A percentile compares a stretch with the other conserved stretches of the same genome.
Evolutionary conservation across 2,888 invertebrate species (phyloP).

Genomic region (Lymantria monacha): DNA sequence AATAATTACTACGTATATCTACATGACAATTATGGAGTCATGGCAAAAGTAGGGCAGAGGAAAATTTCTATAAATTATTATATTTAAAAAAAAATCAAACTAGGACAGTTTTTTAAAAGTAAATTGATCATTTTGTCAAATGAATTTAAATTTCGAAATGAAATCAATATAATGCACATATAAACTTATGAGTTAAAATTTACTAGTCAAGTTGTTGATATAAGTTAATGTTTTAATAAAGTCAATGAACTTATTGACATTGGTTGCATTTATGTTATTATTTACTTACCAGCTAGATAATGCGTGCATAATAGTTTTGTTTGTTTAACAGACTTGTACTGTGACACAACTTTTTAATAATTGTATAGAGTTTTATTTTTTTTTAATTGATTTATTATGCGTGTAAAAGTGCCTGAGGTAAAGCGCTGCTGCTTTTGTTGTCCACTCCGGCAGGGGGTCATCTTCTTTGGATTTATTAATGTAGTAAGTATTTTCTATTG

Average conservation of each 20-base stretch:
- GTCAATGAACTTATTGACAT: slow-evolving; percentile 37
- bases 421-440: slow-evolving; percentile 68
- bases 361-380: slow-evolving; percentile 11
- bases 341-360: slow-evolving; percentile 5
- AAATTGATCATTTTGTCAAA: neutral
- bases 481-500: slow-evolving; percentile 52
- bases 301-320: slow-evolving; percentile 26
- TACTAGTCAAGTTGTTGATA: neutral
- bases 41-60: no score
- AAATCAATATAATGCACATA: neutral
- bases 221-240: neutral
- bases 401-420: slow-evolving; percentile 61
- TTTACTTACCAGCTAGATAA: slow-evolving; percentile 31
- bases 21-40: no score
- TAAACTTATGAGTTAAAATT: neutral
- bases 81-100: no score
- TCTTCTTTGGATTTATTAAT: slow-evolving; percentile 67
- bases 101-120: no score
- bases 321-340: slow-evolving; percentile 18
- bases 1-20: no score
- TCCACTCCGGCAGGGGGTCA: slow-evolving; percentile 65
- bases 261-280: slow-evolving; percentile 19
- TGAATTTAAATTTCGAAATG: neutral
- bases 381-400: slow-evolving; percentile 21
- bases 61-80: no score